These are phyloP conservation scores for Anoplophora glabripennis DNA, from an alignment of 1,140 invertebrate genomes.

Conservation along the genomic window DNA sequence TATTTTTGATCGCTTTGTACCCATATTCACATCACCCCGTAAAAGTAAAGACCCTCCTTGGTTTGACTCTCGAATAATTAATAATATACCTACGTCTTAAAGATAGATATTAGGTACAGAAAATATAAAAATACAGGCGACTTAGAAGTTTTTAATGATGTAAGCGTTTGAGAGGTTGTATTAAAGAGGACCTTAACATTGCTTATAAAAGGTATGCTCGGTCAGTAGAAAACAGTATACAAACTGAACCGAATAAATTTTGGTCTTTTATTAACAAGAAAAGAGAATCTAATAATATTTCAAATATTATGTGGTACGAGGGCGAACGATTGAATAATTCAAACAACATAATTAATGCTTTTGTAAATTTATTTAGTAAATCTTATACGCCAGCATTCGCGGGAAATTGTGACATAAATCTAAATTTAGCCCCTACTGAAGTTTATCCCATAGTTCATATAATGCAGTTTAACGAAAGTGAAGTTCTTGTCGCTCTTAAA, in stretches of 20 bases:
- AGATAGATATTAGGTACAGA: background rate
- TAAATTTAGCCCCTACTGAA: too few relatives aligned
- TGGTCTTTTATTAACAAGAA: constrained; percentile 5
- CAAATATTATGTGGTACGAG: background rate
- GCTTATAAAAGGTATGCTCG: background rate
- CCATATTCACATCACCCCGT: background rate
- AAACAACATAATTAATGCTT: background rate
- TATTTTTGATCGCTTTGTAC: background rate
- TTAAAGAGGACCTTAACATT: background rate
- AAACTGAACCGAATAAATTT: background rate
- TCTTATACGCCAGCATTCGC: background rate
- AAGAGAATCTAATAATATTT: background rate
- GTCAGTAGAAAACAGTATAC: background rate
- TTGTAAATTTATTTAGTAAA: constrained; percentile 1
- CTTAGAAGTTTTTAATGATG: background rate
- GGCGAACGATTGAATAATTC: background rate
- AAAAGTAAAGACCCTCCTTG: background rate
- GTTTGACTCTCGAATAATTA: background rate
- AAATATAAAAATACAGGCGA: background rate
- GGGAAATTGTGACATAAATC: too few relatives aligned
- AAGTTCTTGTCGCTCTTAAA: too few relatives aligned
- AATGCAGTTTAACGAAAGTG: too few relatives aligned
- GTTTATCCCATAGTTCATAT: too few relatives aligned
- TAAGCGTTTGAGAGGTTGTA: background rate
- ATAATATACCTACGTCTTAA: background rate